phyloP scores from a whole-genome alignment of 2,888 invertebrate genomes.

The Euplagia quadripunctaria region DNA sequence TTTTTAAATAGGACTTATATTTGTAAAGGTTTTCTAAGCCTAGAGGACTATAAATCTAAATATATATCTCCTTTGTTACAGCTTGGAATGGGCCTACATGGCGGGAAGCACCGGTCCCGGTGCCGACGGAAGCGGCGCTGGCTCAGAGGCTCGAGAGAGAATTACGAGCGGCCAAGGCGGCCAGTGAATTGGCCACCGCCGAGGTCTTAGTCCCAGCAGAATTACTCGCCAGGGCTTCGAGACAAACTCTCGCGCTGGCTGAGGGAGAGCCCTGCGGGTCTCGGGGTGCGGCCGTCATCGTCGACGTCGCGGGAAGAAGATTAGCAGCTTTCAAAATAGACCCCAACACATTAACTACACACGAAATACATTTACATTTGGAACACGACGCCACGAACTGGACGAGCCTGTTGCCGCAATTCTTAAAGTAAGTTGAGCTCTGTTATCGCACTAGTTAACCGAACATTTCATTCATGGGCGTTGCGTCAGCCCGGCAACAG shows the following conservation, averaged over 20 bases:
- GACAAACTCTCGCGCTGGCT: constrained; percentile 93
- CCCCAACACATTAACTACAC: constrained; percentile 95
- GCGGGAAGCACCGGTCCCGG: constrained; percentile 82
- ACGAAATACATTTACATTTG: constrained; percentile 95
- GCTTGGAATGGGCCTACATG: constrained; percentile 83
- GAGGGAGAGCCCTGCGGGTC: constrained; percentile 97
- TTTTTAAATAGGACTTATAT: neutral
- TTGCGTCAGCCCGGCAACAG: constrained; percentile 36
- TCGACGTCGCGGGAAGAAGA: constrained; percentile 93
- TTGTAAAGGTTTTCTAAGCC: constrained; percentile 1
- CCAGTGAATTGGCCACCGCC: constrained; percentile 92
- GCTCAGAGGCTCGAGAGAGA: constrained; percentile 92
- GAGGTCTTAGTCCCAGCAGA: constrained; percentile 95
- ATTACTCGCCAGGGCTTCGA: constrained; percentile 92
- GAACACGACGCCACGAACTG: constrained; percentile 95
- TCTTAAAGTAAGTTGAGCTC: constrained; percentile 92
- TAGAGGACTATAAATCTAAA: constrained; percentile 49
- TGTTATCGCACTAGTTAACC: constrained; percentile 20
- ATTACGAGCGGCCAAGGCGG: constrained; percentile 93
- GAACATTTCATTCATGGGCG: constrained; percentile 17
- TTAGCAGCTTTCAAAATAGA: constrained; percentile 95
- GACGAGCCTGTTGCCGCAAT: constrained; percentile 95
- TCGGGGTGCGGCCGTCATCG: constrained; percentile 94
- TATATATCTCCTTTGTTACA: constrained; percentile 68
- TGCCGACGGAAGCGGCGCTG: constrained; percentile 89